phyloP scores from a whole-genome alignment of 2,888 invertebrate species.

The Prosopocoilus inquinatus region DNA sequence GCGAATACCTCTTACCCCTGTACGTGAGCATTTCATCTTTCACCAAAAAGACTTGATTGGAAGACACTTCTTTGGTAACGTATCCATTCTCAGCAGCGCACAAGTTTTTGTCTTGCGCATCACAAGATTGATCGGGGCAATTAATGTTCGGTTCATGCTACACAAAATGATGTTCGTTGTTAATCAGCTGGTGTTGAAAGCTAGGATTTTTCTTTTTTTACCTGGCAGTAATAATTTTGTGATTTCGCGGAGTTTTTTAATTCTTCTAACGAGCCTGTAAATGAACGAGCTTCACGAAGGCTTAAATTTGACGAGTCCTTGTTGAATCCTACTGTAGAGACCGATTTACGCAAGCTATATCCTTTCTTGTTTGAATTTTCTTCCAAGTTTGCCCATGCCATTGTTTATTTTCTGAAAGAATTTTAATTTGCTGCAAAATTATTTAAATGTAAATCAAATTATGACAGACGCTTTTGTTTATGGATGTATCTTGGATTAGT shows the following conservation, averaged over 20 bases:
- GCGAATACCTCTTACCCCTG: slow-evolving; percentile 58
- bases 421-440: too few species aligned
- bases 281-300: slow-evolving; percentile 33
- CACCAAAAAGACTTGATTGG: slow-evolving; percentile 47
- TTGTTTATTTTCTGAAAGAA: slow-evolving; percentile 15
- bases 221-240: slow-evolving; percentile 6
- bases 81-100: slow-evolving; percentile 16
- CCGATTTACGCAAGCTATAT: slow-evolving; percentile 23
- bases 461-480: too few species aligned
- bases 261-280: slow-evolving; percentile 31
- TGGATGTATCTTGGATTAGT: too few species aligned
- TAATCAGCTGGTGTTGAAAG: neutral
- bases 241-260: slow-evolving; percentile 18
- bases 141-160: slow-evolving; percentile 16
- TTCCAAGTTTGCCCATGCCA: slow-evolving; percentile 14
- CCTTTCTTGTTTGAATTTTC: slow-evolving; percentile 16
- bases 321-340: slow-evolving; percentile 28
- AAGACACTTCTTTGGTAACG: slow-evolving; percentile 37
- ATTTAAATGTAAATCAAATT: too few species aligned
- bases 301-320: slow-evolving; percentile 16
- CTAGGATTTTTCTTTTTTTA: neutral
- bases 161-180: slow-evolving; percentile 1
- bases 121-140: slow-evolving; percentile 11
- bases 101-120: slow-evolving; percentile 3
- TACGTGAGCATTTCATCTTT: slow-evolving; percentile 56